Conservation (phyloP, 2,888 invertebrate genomes). For the Limnephilus lunatus region DNA sequence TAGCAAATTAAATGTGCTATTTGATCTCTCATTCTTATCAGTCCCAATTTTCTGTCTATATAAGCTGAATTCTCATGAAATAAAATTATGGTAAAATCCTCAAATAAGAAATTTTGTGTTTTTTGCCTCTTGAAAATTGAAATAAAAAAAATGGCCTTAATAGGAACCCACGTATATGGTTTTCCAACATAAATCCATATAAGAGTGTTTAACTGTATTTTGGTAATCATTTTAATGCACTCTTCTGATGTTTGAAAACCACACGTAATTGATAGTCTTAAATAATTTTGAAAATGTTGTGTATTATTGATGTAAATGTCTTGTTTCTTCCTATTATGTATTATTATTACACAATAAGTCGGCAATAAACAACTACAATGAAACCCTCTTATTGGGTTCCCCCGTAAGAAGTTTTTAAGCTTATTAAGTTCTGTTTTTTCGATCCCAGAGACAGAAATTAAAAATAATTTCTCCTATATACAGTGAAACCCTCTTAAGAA, state of each 20-base stretch:
- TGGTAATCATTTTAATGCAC: neutral
- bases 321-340: neutral
- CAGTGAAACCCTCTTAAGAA: too few species aligned
- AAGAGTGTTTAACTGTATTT: neutral
- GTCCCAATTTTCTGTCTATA: neutral
- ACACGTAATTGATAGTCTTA: neutral
- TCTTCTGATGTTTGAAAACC: neutral
- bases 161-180: neutral
- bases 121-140: neutral
- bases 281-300: neutral
- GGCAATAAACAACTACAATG: neutral
- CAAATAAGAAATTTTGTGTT: neutral
- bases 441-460: too few species aligned
- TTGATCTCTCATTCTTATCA: neutral
- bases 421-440: too few species aligned
- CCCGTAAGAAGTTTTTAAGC: too few species aligned
- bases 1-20: neutral
- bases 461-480: too few species aligned
- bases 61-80: neutral
- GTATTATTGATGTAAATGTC: neutral
- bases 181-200: neutral
- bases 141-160: neutral
- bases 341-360: neutral
- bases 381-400: too few species aligned
- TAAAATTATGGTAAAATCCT: neutral